Conservation (phyloP, 2,797 vertebrate genomes). For the Enteromius paludinosus region DNA sequence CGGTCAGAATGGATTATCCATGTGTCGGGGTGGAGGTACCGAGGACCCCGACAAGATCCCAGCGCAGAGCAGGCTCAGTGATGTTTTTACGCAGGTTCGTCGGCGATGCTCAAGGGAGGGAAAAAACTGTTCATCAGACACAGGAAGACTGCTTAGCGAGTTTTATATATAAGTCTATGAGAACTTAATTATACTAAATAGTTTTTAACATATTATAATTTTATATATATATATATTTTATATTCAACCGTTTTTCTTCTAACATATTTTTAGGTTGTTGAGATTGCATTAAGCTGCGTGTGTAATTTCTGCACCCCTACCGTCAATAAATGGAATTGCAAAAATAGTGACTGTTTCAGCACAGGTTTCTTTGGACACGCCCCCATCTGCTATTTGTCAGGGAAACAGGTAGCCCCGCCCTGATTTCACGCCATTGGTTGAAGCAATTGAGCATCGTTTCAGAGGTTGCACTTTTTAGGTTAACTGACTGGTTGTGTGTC, state of each 20-base stretch:
- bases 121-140: not conserved
- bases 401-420: not conserved
- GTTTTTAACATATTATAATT: not conserved
- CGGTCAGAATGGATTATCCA: conserved; percentile 73
- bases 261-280: not conserved
- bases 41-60: conserved; percentile 74
- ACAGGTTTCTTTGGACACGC: conserved; percentile 4
- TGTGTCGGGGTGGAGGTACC: conserved; percentile 76
- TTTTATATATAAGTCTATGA: not conserved
- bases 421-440: not conserved
- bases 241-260: not conserved
- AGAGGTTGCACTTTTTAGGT: not conserved
- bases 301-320: not conserved
- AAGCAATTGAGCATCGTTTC: not conserved
- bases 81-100: conserved; percentile 75
- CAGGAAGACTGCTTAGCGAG: conserved; percentile 7
- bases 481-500: not conserved
- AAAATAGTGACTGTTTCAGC: not conserved
- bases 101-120: conserved; percentile 78
- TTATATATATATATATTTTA: no score
- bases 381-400: not conserved
- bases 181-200: not conserved
- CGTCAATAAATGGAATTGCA: not conserved
- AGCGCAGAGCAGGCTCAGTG: conserved; percentile 60
- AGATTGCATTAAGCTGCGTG: not conserved